phyloP scores from a whole-genome alignment of 2,888 invertebrate genomes.

The Eristalis arbustorum region DNA sequence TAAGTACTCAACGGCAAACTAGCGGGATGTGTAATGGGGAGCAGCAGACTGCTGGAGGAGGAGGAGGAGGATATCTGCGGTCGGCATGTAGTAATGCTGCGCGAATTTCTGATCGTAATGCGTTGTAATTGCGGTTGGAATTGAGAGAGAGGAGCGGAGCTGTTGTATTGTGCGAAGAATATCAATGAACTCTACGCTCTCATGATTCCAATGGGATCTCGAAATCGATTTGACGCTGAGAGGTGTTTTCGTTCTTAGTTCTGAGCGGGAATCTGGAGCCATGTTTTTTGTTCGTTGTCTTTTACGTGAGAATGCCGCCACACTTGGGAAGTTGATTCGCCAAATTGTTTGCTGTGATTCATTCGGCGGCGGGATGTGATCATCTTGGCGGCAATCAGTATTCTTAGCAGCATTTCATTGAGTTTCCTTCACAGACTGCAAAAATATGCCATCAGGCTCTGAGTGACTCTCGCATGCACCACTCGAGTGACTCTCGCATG shows the following conservation, averaged over 20 bases:
- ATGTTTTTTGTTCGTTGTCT: no score
- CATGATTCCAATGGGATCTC: slow-evolving; percentile 8
- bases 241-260: neutral
- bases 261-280: neutral
- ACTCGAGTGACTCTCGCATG: no score
- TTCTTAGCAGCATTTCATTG: neutral
- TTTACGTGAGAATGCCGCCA: neutral
- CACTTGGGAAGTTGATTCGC: neutral
- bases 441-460: no score
- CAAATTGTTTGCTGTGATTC: neutral
- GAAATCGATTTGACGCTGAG: slow-evolving; percentile 23
- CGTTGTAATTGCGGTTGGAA: slow-evolving; percentile 35
- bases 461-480: no score
- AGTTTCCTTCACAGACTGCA: neutral
- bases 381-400: neutral
- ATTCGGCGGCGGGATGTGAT: neutral
- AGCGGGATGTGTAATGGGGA: slow-evolving; percentile 21
- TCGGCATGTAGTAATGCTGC: slow-evolving; percentile 17
- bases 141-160: neutral
- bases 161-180: neutral
- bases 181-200: slow-evolving; percentile 40
- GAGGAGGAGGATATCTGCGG: slow-evolving; percentile 5
- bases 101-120: slow-evolving; percentile 41
- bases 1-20: slow-evolving; percentile 7
- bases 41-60: neutral